Percentiles rank a stretch among this genome's conserved stretches.
Evolutionary conservation across 2,113 vertebrate genomes (phyloP).

Genomic region (Lophotis ruficrista): DNA sequence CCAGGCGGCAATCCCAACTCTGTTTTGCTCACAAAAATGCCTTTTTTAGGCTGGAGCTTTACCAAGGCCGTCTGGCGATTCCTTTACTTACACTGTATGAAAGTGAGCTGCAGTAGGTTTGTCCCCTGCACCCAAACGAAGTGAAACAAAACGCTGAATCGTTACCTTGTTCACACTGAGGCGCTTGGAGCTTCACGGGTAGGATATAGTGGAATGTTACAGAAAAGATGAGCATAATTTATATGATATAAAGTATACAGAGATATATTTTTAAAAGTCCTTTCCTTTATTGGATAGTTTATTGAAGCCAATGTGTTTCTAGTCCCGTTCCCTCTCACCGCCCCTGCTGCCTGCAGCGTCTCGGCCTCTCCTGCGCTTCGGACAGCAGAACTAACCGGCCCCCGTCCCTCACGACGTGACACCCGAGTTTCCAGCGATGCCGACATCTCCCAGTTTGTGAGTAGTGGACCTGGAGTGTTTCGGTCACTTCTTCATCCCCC

Average conservation of each 20-base stretch:
- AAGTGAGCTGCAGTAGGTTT: background rate
- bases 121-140: background rate
- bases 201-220: background rate
- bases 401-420: accelerated
- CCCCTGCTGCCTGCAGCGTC: background rate
- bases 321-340: background rate
- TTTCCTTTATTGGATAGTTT: constrained; percentile 38
- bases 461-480: background rate
- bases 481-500: background rate
- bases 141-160: accelerated
- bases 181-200: background rate
- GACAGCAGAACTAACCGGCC: background rate
- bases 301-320: background rate
- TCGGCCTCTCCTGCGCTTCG: background rate
- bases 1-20: background rate
- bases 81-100: background rate
- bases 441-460: accelerated
- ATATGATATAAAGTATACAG: constrained; percentile 50
- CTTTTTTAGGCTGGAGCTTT: background rate
- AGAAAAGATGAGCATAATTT: background rate
- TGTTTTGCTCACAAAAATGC: background rate
- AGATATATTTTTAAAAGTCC: constrained; percentile 62
- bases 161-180: background rate
- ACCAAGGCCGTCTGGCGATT: background rate
- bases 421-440: background rate